phyloP scores from a whole-genome alignment of 1,140 invertebrate species.

The Panagrolaimus sp. region DNA sequence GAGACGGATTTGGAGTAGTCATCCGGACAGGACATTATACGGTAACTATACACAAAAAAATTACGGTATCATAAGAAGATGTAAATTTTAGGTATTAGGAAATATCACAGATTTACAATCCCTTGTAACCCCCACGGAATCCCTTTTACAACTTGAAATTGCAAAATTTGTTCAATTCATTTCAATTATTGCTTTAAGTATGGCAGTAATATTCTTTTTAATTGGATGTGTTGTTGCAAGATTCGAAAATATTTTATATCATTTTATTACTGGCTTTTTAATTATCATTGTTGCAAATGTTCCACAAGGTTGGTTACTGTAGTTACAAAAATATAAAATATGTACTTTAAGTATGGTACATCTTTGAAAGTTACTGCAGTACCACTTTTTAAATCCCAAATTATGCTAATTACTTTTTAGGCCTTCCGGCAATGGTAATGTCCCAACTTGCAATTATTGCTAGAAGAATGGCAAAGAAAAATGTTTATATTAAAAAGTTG shows the following conservation, averaged over 20 bases:
- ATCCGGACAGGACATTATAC: constrained; percentile 57
- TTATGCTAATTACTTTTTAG: too few relatives aligned
- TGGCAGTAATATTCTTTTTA: constrained; percentile 54
- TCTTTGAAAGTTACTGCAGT: too few relatives aligned
- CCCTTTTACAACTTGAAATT: constrained; percentile 48
- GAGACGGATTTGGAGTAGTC: constrained; percentile 56
- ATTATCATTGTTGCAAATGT: constrained; percentile 59
- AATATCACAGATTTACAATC: constrained; percentile 50
- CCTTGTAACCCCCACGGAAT: constrained; percentile 42
- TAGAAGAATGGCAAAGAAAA: constrained; percentile 95
- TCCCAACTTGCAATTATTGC: constrained; percentile 94
- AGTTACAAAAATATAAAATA: too few relatives aligned
- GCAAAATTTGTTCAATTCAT: constrained; percentile 57
- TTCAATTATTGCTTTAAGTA: constrained; percentile 51
- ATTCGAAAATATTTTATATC: constrained; percentile 56
- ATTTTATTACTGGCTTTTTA: constrained; percentile 57
- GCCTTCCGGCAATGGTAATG: constrained; percentile 92
- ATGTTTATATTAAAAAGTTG: constrained; percentile 94
- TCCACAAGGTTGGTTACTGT: constrained; percentile 64
- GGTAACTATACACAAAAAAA: constrained; percentile 28
- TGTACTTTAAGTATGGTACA: too few relatives aligned
- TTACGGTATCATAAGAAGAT: too few relatives aligned
- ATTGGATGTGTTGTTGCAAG: constrained; percentile 51
- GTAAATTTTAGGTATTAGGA: constrained; percentile 47
- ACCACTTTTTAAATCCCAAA: too few relatives aligned